Conservation (phyloP, 2,113 vertebrate species). For the Bos indicus region DNA sequence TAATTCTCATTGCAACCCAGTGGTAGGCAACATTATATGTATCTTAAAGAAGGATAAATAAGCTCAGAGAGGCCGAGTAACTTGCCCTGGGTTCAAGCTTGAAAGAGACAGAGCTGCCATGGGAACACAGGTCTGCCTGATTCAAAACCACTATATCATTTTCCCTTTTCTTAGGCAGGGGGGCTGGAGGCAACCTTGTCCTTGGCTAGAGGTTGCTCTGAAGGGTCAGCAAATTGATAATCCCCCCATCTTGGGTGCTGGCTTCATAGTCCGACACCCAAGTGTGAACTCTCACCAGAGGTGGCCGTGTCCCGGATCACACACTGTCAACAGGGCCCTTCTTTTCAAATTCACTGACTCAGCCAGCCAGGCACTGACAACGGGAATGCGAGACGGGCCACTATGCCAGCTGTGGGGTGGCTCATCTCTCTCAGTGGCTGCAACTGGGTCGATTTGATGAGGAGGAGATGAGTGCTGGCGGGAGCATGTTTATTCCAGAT, state of each 20-base stretch:
- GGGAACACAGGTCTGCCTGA: neutral
- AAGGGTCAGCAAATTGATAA: neutral
- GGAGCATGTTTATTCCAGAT: neutral
- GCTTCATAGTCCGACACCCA: rapidly evolving
- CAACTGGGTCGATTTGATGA: neutral
- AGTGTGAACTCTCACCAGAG: neutral
- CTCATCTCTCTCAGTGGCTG: neutral
- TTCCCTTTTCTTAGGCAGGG: neutral
- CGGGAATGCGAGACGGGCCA: neutral
- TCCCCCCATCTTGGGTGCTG: neutral
- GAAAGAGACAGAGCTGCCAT: neutral
- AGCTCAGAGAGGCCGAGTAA: neutral
- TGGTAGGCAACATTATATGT: neutral
- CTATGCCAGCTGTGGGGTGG: rapidly evolving
- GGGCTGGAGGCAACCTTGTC: neutral
- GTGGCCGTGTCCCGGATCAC: neutral
- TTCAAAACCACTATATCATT: neutral
- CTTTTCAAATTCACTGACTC: neutral
- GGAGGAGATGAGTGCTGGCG: conserved; percentile 47
- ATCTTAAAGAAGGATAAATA: neutral
- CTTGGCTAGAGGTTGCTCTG: neutral
- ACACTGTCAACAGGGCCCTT: neutral
- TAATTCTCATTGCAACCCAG: neutral
- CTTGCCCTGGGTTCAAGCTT: neutral
- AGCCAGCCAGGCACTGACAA: neutral